phyloP scores from a whole-genome alignment of 2,888 invertebrate genomes.

The Nomada lathburiana region DNA sequence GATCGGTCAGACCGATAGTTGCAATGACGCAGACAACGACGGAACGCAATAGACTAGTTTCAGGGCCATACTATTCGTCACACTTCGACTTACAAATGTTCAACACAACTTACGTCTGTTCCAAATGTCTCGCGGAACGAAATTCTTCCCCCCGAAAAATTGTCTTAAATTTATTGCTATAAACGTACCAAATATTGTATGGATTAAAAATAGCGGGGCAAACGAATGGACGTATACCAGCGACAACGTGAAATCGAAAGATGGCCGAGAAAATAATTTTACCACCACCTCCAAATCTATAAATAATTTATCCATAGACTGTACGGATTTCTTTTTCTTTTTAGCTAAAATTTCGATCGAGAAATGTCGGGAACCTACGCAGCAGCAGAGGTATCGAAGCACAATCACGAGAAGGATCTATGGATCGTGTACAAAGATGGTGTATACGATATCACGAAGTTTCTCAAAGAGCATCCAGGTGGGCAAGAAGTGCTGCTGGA shows the following conservation, averaged over 20 bases:
- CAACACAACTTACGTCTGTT: not conserved
- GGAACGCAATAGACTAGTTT: too few species aligned
- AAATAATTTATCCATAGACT: too few species aligned
- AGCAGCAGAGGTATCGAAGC: constrained; percentile 84
- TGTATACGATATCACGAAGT: constrained; percentile 87
- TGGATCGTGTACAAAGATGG: constrained; percentile 87
- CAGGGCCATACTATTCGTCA: not conserved
- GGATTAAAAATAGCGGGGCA: not conserved
- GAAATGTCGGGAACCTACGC: constrained; percentile 74
- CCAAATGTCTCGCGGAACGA: not conserved
- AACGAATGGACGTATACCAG: too few species aligned
- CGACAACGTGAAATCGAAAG: not conserved
- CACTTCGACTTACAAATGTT: not conserved
- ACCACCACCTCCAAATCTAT: not conserved
- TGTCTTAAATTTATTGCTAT: not conserved
- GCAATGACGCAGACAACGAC: not conserved
- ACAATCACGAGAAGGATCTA: constrained; percentile 84
- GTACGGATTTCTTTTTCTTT: not conserved
- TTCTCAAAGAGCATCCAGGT: constrained; percentile 87
- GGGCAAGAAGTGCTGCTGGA: constrained; percentile 87
- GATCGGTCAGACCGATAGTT: not conserved
- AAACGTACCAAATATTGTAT: too few species aligned
- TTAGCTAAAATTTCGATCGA: not conserved
- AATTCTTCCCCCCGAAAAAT: not conserved
- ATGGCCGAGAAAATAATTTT: constrained; percentile 26